Percentiles rank a stretch among this genome's conserved stretches.
Evolutionary conservation across 2,888 invertebrate species (phyloP).

Genomic region (Sarcophaga variegata): DNA sequence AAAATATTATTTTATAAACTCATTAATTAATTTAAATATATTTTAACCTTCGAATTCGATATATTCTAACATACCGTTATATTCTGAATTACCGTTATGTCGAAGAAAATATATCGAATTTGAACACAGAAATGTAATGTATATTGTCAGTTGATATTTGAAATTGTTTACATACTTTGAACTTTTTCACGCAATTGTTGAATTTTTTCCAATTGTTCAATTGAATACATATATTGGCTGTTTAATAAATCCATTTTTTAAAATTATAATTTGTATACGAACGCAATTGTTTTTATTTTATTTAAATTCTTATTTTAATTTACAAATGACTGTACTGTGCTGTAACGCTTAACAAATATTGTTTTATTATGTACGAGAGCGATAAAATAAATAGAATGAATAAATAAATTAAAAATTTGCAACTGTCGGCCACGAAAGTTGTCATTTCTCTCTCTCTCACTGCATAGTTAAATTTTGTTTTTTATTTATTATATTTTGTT

Average conservation of each 20-base stretch:
- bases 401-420: slow-evolving; percentile 19
- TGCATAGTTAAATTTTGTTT: too few relatives aligned
- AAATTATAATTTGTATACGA: not conserved
- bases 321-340: too few relatives aligned
- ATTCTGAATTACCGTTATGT: too few relatives aligned
- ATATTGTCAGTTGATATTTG: too few relatives aligned
- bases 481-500: too few relatives aligned
- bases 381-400: slow-evolving; percentile 7
- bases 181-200: slow-evolving; percentile 11
- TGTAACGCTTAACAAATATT: not conserved
- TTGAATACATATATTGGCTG: slow-evolving; percentile 14
- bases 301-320: too few relatives aligned
- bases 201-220: slow-evolving; percentile 34
- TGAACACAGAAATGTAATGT: too few relatives aligned
- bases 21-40: too few relatives aligned
- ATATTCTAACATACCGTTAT: too few relatives aligned
- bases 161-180: slow-evolving; percentile 25
- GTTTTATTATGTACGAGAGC: not conserved
- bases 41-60: too few relatives aligned
- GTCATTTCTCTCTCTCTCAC: not conserved
- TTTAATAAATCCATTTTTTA: slow-evolving; percentile 9
- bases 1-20: not conserved
- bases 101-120: too few relatives aligned
- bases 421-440: slow-evolving; percentile 28
- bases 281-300: too few relatives aligned